Percentiles rank a stretch among this genome's conserved stretches.
Conservation (phyloP, 2,113 vertebrate genomes). For the Pica pica region DNA sequence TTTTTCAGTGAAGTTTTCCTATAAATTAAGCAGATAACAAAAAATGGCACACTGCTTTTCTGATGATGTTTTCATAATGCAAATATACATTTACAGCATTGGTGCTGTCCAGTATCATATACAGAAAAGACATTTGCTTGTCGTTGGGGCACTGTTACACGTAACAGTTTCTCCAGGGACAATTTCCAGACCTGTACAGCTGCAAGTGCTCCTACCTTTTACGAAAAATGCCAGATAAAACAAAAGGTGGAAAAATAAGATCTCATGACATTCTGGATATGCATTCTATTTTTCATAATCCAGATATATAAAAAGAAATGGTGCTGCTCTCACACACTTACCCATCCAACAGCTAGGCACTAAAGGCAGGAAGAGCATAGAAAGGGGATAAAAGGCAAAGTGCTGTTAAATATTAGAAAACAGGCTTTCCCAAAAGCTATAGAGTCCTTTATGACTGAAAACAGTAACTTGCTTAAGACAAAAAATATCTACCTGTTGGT, state of each 20-base stretch:
- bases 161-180: background rate
- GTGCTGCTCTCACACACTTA: background rate
- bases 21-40: background rate
- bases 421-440: background rate
- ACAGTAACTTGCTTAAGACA: background rate
- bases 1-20: background rate
- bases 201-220: background rate
- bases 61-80: background rate
- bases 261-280: background rate
- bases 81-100: background rate
- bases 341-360: background rate
- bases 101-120: background rate
- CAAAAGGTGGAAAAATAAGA: background rate
- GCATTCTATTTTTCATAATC: background rate
- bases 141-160: background rate
- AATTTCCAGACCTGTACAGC: background rate
- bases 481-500: background rate
- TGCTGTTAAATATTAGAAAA: background rate
- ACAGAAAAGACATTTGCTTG: background rate
- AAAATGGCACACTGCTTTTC: background rate
- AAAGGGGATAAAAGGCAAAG: background rate
- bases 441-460: background rate
- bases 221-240: background rate
- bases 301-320: background rate
- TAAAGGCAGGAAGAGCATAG: background rate